These are phyloP conservation scores for Nebria salina DNA, from an alignment of 2,888 invertebrate species.

Conservation along the genomic window DNA sequence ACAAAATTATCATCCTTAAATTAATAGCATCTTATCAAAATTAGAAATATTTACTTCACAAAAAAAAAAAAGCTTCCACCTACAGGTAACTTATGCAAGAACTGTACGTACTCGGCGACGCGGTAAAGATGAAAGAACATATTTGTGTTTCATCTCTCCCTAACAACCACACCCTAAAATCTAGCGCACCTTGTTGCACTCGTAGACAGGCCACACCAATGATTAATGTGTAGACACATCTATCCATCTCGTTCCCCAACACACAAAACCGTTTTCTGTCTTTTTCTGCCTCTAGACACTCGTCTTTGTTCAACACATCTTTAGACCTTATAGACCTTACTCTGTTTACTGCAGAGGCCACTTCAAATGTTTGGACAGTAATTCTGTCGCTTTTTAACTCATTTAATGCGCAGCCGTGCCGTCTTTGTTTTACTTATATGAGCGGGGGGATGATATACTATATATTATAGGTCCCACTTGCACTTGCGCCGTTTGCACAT, in stretches of 20 bases:
- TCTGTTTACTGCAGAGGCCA: slow-evolving; percentile 22
- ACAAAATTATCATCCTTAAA: slow-evolving; percentile 32
- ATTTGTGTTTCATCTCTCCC: slow-evolving; percentile 48
- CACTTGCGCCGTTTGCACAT: neutral
- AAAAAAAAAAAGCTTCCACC: slow-evolving; percentile 26
- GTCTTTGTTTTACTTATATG: slow-evolving; percentile 18
- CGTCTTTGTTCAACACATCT: slow-evolving; percentile 18
- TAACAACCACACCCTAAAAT: slow-evolving; percentile 6
- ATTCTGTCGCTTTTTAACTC: slow-evolving; percentile 29
- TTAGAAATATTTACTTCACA: slow-evolving; percentile 4
- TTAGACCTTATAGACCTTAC: neutral
- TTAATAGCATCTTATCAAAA: slow-evolving; percentile 4
- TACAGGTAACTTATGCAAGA: slow-evolving; percentile 42
- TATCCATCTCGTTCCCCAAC: neutral
- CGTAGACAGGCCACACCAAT: slow-evolving; percentile 36
- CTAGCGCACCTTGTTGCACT: slow-evolving; percentile 25
- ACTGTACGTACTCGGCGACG: slow-evolving; percentile 44
- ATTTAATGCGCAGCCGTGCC: neutral
- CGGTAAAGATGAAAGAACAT: slow-evolving; percentile 48
- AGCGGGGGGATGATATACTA: neutral
- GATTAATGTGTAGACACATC: slow-evolving; percentile 44
- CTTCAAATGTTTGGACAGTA: slow-evolving; percentile 42
- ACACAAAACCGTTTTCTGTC: slow-evolving; percentile 25
- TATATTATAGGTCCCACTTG: slow-evolving; percentile 3
- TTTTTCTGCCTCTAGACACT: slow-evolving; percentile 19